Evolutionary conservation across 2,113 vertebrate species (phyloP).

Genomic region (Plecturocebus donacophilus): DNA sequence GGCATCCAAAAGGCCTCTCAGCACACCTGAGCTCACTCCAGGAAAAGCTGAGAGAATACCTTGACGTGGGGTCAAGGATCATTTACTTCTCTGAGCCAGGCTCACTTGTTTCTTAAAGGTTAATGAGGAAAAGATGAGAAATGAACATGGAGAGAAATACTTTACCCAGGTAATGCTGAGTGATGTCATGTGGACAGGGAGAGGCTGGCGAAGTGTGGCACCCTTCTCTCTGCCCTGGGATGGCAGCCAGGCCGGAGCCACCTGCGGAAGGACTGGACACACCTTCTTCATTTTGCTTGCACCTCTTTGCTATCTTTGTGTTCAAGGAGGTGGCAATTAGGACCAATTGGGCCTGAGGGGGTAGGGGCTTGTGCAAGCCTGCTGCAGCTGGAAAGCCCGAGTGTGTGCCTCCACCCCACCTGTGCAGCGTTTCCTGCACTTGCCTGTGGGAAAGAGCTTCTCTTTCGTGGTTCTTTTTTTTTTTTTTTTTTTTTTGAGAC

Average conservation of each 20-base stretch:
- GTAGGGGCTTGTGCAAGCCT: background rate
- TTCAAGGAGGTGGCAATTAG: background rate
- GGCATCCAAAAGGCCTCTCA: background rate
- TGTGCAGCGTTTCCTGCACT: fast-evolving
- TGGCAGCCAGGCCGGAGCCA: background rate
- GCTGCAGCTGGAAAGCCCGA: background rate
- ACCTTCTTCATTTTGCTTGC: background rate
- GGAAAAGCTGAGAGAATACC: background rate
- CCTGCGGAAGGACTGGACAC: slow-evolving; percentile 6
- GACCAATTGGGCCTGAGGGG: background rate
- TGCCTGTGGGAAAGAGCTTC: too few species aligned
- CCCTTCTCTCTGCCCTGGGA: background rate
- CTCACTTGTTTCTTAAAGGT: background rate
- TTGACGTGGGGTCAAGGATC: background rate
- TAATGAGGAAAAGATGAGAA: background rate
- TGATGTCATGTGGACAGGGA: background rate
- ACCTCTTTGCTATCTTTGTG: slow-evolving; percentile 27
- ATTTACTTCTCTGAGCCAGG: background rate
- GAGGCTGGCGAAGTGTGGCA: background rate
- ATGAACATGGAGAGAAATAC: background rate
- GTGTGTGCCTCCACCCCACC: fast-evolving
- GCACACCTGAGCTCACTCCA: background rate
- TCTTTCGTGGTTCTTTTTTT: background rate
- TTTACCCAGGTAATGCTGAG: background rate
- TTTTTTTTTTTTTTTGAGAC: background rate